Conservation (phyloP, 1,140 invertebrate species). For the Spodoptera litura region DNA sequence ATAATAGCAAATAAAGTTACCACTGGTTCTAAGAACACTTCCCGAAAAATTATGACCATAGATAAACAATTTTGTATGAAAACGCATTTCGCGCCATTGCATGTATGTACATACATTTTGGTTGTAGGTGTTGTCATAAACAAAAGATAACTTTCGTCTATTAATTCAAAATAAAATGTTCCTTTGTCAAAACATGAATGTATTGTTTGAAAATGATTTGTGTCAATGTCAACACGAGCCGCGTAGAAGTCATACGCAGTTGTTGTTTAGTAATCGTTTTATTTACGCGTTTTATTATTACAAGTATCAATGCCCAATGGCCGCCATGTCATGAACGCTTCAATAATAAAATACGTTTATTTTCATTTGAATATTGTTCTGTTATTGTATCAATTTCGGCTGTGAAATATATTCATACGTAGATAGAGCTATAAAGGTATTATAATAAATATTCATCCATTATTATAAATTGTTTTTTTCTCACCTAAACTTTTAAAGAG, state of each 20-base stretch:
- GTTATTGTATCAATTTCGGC: background rate
- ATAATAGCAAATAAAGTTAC: no score
- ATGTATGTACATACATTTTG: no score
- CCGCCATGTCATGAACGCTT: conserved; percentile 12
- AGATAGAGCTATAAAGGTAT: background rate
- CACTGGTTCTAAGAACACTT: no score
- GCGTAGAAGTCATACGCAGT: background rate
- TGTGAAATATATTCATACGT: background rate
- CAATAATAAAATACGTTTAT: conserved; percentile 20
- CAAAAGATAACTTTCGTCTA: no score
- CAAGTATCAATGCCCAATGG: background rate
- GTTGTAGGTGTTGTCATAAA: no score
- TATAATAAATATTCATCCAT: background rate
- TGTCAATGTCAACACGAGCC: conserved; percentile 20
- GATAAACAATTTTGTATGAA: no score
- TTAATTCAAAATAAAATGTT: background rate
- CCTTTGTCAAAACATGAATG: background rate
- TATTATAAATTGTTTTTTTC: no score
- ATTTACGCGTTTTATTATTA: conserved; percentile 30
- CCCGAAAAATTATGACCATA: no score
- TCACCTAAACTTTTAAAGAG: no score
- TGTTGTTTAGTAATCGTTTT: conserved; percentile 23
- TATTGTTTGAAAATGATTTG: conserved; percentile 23
- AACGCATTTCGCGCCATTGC: no score
- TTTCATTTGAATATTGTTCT: background rate